Conservation (phyloP, 2,797 vertebrate species). For the Intellagama lesueurii region DNA sequence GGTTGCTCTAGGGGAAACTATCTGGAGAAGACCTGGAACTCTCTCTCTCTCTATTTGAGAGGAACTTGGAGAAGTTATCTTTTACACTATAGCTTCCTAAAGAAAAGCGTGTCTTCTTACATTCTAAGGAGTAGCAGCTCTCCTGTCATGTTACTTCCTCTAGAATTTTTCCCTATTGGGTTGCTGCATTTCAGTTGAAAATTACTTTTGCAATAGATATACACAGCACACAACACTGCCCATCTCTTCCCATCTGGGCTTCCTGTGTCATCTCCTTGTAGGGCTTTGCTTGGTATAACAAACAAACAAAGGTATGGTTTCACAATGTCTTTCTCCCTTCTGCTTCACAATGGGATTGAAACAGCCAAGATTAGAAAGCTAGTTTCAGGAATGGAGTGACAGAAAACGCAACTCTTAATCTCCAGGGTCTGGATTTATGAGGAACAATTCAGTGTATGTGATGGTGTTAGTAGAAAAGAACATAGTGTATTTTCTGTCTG, state of each 20-base stretch:
- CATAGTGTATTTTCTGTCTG: neutral
- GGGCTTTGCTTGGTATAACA: neutral
- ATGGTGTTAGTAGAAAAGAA: neutral
- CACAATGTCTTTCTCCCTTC: conserved; percentile 62
- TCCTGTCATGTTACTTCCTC: neutral
- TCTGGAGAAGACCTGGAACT: no score
- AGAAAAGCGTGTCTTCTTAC: neutral
- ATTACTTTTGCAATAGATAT: neutral
- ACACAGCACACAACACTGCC: no score
- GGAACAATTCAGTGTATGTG: neutral
- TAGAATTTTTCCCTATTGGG: no score
- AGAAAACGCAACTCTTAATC: neutral
- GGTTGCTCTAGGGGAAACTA: no score
- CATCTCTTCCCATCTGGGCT: neutral
- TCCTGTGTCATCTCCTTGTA: neutral
- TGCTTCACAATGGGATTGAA: conserved; percentile 71
- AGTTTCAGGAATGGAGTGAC: conserved; percentile 79
- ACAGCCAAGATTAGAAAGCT: conserved; percentile 88
- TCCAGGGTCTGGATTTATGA: rapidly evolving
- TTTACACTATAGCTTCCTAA: no score
- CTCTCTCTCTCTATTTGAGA: neutral
- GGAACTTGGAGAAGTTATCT: neutral
- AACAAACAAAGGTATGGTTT: conserved; percentile 37
- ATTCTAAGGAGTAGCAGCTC: no score
- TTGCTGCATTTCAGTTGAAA: neutral